phyloP scores from a whole-genome alignment of 2,888 invertebrate species.

The Thecocarcelia acutangulata region DNA sequence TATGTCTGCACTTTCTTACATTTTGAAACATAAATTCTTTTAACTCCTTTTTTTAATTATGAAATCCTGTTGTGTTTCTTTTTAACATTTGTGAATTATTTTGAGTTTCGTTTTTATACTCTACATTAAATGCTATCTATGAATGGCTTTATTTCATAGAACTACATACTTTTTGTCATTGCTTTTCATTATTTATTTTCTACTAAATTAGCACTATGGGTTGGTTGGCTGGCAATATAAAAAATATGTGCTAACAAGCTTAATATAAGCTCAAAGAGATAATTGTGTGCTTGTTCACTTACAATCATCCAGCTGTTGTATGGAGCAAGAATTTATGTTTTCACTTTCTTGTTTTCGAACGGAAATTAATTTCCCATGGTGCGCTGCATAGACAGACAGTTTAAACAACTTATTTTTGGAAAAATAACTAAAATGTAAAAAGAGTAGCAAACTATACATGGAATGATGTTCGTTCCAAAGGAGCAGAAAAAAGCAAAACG shows the following conservation, averaged over 20 bases:
- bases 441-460: constrained; percentile 43
- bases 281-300: background rate
- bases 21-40: constrained; percentile 5
- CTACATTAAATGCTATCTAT: constrained; percentile 32
- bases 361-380: constrained; percentile 36
- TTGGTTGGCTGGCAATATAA: too few relatives aligned
- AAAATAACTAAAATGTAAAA: constrained; percentile 29
- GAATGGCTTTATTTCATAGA: constrained; percentile 40
- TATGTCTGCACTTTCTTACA: constrained; percentile 20
- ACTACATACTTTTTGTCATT: constrained; percentile 3
- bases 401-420: constrained; percentile 42
- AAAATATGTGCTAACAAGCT: too few relatives aligned
- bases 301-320: background rate
- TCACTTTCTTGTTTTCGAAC: background rate
- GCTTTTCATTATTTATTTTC: constrained; percentile 13
- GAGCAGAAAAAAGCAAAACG: constrained; percentile 1
- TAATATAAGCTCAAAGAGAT: background rate
- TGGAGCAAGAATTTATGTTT: background rate
- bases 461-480: constrained; percentile 33
- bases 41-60: constrained; percentile 13
- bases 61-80: constrained; percentile 44
- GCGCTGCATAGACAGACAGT: constrained; percentile 14
- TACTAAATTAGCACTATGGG: constrained; percentile 41
- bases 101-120: constrained; percentile 43
- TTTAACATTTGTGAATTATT: constrained; percentile 31